These are phyloP conservation scores for Brachionus rubens DNA, from an alignment of 1,140 invertebrate genomes.

Conservation along the genomic window DNA sequence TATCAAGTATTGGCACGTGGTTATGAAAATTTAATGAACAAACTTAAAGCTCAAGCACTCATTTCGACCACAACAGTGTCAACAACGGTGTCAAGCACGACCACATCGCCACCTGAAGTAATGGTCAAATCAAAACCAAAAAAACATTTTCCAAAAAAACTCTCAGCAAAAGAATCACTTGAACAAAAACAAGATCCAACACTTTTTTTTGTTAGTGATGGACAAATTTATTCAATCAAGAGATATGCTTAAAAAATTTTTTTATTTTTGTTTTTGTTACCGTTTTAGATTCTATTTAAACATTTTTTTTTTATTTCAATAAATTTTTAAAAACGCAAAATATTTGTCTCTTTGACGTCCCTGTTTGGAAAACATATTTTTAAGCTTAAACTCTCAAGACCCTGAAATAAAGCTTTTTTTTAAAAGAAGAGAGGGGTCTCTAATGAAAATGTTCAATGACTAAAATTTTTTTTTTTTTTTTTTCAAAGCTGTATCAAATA, in stretches of 20 bases:
- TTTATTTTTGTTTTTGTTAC: neutral
- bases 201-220: conserved; percentile 2
- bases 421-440: no score
- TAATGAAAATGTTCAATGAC: no score
- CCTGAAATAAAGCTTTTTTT: no score
- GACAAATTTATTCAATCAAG: conserved; percentile 13
- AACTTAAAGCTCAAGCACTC: neutral
- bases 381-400: no score
- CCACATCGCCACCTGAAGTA: neutral
- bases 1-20: neutral
- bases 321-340: conserved; percentile 13
- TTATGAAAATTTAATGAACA: neutral
- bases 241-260: neutral
- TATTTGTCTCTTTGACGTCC: no score
- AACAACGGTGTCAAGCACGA: neutral
- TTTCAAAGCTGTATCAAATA: no score
- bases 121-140: neutral
- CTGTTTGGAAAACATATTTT: no score
- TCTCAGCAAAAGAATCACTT: neutral
- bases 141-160: neutral
- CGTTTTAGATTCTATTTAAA: neutral
- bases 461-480: no score
- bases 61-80: neutral
- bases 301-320: conserved; percentile 6
- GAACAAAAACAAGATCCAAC: neutral